Base-by-base conservation (phyloP, 2,113 vertebrate genomes). In the Stercorarius parasiticus region DNA sequence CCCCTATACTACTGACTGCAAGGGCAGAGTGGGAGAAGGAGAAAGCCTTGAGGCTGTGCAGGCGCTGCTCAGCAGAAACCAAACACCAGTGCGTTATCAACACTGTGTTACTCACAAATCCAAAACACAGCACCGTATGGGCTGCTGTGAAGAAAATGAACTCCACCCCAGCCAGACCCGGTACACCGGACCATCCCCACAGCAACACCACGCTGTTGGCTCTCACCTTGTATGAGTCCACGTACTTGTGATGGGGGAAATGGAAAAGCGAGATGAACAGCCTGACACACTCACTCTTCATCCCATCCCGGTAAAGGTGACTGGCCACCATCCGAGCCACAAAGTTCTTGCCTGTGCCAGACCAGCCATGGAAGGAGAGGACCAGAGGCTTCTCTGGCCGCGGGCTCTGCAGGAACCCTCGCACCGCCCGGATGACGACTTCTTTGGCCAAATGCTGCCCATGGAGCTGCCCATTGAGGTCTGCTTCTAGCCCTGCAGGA, bases 331-430 rank as follows among this genome's bases (percentile, higher is more conserved):
- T 96, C 58, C 98, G 98, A 5, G 99, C 98, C 97, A 99, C 99
- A 13, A 99, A 99, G 98, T 99, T 99, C 98, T 99, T 99, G 72
- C 99, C 99, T 0, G 99, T 99, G 71, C 99, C 99, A 0, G 99
- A 99, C 99, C 99, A 99, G 95, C 99, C 99, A 0, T 99, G 99
- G 97, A 99, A 99, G 6, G 99, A 99, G 78, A 99, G 99, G 1
- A 98, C 99, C 56, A 99, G 98, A 3, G 99, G 98, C 94, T 98
- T 99, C 92, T 97, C 96, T 4, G 98, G 98, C 77, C 22, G 96
- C 0, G 98, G 98, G 89, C 83, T 98, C 94, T 98, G 98, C 71
- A 99, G 96, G 84, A 99, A 99, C 72, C 96, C 97, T 82, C 86
- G 98, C 84, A 99, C 81, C 0, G 98, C 98, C 66, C 81, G 98